Conservation (phyloP, 1,140 invertebrate species). For the Lerema accius region DNA sequence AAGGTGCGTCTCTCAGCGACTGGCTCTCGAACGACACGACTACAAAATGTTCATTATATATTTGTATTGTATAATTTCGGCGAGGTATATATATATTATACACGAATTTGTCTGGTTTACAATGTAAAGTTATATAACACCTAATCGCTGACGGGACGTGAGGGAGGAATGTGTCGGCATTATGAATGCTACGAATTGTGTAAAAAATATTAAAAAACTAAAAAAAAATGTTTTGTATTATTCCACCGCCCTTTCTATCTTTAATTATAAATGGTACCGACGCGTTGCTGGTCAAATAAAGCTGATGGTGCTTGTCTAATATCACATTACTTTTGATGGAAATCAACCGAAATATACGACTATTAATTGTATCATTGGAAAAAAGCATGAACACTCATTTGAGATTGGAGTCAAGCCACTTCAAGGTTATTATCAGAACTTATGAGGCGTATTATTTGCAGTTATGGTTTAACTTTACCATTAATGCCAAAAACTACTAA, state of each 20-base stretch:
- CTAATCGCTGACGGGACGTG: constrained; percentile 61
- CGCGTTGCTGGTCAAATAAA: no score
- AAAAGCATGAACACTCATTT: no score
- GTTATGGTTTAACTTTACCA: no score
- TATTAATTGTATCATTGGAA: no score
- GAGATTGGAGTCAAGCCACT: no score
- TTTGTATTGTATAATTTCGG: constrained; percentile 70
- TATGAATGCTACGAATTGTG: constrained; percentile 84
- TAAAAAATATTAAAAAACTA: constrained; percentile 83
- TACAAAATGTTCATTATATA: constrained; percentile 63
- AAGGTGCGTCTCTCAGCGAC: constrained; percentile 58
- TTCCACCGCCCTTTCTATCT: background rate
- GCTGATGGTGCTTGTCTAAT: no score
- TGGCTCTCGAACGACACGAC: constrained; percentile 32
- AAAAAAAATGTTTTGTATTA: constrained; percentile 69
- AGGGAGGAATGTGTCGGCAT: constrained; percentile 78
- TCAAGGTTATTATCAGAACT: no score
- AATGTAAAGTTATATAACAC: constrained; percentile 44
- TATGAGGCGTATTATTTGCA: no score
- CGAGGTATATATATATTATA: constrained; percentile 61
- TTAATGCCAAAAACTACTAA: no score
- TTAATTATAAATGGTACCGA: no score
- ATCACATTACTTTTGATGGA: no score
- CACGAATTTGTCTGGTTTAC: constrained; percentile 58
- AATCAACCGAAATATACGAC: no score